Conservation (phyloP, 2,797 vertebrate genomes). For the Coracias cyanogaster region DNA sequence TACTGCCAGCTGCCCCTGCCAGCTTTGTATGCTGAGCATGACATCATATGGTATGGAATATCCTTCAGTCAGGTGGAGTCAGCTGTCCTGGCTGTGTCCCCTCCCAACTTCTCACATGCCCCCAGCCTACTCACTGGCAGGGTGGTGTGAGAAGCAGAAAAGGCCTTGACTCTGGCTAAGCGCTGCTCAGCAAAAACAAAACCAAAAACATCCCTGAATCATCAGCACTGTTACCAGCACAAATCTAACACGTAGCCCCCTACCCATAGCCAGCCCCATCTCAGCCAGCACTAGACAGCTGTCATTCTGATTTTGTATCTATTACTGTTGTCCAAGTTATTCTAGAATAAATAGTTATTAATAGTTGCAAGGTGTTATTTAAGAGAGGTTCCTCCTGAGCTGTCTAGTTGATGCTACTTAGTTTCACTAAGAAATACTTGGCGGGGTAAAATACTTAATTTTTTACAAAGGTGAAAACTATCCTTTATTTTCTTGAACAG, state of each 20-base stretch:
- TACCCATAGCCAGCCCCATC: neutral
- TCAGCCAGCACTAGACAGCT: neutral
- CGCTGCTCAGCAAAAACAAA: rapidly evolving
- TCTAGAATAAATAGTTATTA: neutral
- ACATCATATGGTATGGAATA: neutral
- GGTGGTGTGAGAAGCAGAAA: neutral
- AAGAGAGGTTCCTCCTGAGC: neutral
- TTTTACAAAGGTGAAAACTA: neutral
- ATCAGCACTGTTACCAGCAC: neutral
- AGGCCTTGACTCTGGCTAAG: neutral
- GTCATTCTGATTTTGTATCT: neutral
- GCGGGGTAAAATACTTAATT: neutral
- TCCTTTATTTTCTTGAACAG: neutral
- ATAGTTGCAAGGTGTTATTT: neutral
- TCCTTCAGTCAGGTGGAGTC: neutral
- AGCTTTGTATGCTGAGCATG: neutral
- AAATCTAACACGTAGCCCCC: neutral
- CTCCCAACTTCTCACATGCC: neutral
- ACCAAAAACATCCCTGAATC: neutral
- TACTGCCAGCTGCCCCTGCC: neutral
- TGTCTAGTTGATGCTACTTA: neutral
- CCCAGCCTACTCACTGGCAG: neutral
- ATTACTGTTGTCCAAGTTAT: neutral
- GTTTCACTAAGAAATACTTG: neutral
- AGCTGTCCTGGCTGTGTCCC: neutral